Evolutionary conservation across 1,140 invertebrate genomes (phyloP), one percentile per base, ranked within the genome.

Genomic region (Drosophila pandora): DNA sequence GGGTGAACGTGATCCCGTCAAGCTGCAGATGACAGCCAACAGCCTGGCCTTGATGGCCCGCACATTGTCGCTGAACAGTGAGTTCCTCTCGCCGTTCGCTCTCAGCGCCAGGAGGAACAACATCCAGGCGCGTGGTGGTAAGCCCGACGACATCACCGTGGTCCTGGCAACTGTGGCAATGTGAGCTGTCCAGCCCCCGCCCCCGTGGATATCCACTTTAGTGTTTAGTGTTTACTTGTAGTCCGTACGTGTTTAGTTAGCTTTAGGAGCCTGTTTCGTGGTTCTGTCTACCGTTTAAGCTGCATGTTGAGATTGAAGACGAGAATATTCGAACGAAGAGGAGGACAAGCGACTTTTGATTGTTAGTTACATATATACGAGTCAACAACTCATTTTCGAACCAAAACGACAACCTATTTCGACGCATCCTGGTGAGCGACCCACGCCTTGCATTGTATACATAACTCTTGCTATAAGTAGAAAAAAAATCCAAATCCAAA

Each of bases 61-160:
- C 63, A 96, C 96, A 71, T 94, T 99, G 34, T 97, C 98, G 6
- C 97, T 98, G 88, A 98, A 99, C 92, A 95, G 95, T 78, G 96
- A 96, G 88, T 98, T 98, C 91, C 95, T 98, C 93, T 99, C 98
- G 58, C 98, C 98, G 7, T 99, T 99, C 94, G 96, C 98, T 21
- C 94, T 96, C 88, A 97, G 96, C 92, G 98, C 98, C 56, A 93
- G 96, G 71, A 95, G 97, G 90, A 97, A 98, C 92, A 98, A 98
- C 79, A 98, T 98, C 65, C 95, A 97, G 91, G 95, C 97, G 75
- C 96, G 96, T 92, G 98, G 98, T 92, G 97, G 98, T 63, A 99
- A 99, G 93, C 97, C 97, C 50, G 98, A 99, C 92, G 98, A 99
- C 93, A 98, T 99, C 92, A 99, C 98, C 90, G 97, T 99, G 84